Conservation (phyloP, 2,113 vertebrate species). For the Climacteris rufus region DNA sequence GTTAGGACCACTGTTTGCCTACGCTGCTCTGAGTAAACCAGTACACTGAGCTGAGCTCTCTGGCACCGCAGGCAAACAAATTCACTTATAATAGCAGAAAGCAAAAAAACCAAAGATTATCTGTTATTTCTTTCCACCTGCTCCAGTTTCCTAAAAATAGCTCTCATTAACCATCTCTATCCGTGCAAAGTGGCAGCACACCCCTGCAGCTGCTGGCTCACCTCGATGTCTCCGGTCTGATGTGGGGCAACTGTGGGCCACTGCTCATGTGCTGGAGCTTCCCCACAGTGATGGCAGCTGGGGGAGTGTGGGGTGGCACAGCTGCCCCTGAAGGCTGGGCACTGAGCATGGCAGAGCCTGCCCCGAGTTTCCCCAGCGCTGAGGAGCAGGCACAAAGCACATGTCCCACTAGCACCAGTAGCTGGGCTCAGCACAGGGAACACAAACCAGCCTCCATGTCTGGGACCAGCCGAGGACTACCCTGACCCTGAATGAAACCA, state of each 20-base stretch:
- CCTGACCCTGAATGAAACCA: neutral
- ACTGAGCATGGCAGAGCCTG: rapidly evolving
- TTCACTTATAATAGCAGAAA: neutral
- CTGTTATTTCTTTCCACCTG: neutral
- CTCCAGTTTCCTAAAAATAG: neutral
- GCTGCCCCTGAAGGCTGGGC: neutral
- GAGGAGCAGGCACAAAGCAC: neutral
- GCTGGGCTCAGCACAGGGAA: neutral
- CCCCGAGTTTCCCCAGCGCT: rapidly evolving
- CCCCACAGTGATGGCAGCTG: neutral
- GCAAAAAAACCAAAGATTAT: neutral
- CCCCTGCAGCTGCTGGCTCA: neutral
- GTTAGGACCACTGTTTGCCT: neutral
- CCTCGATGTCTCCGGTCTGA: neutral
- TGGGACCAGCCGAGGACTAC: neutral
- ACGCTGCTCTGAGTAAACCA: neutral
- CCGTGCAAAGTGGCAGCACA: neutral
- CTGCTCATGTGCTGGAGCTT: neutral
- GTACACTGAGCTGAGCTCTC: neutral
- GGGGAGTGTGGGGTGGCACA: neutral
- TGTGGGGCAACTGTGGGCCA: rapidly evolving
- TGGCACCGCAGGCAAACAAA: neutral
- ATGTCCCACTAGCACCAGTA: neutral
- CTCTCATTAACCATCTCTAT: neutral
- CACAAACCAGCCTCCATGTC: neutral